phyloP scores from a whole-genome alignment of 2,113 vertebrate genomes.

The Ptyas mucosa region DNA sequence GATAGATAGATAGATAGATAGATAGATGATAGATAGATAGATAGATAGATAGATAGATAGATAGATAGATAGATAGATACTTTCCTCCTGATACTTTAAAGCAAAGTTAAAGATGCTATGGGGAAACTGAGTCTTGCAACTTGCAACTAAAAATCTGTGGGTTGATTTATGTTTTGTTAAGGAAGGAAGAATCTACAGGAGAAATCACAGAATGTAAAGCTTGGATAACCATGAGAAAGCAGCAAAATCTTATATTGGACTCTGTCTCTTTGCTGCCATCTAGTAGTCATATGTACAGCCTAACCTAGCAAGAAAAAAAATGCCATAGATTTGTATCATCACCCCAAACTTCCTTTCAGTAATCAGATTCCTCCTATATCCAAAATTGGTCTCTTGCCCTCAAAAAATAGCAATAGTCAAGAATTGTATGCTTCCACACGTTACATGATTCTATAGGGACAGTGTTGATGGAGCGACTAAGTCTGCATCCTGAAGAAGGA shows the following conservation, averaged over 20 bases:
- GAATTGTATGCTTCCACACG: not conserved
- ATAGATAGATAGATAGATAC: too few relatives aligned
- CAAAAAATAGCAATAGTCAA: not conserved
- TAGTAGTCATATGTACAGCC: not conserved
- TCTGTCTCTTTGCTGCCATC: not conserved
- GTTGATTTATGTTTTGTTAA: not conserved
- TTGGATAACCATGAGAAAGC: not conserved
- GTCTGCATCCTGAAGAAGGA: not conserved
- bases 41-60: too few relatives aligned
- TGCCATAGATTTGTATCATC: not conserved
- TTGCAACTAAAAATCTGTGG: not conserved
- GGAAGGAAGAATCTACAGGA: not conserved
- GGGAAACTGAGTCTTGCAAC: not conserved
- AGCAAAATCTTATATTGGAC: not conserved
- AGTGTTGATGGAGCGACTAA: not conserved
- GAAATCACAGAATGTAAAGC: not conserved
- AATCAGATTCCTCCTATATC: not conserved
- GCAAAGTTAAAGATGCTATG: not conserved
- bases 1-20: too few relatives aligned
- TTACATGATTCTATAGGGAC: not conserved
- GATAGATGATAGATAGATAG: too few relatives aligned
- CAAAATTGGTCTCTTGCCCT: not conserved
- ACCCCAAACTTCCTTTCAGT: not conserved
- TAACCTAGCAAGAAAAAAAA: not conserved
- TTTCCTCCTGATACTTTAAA: not conserved